Evolutionary conservation across 1,140 invertebrate species (phyloP).

Genomic region (Procambarus virginalis): DNA sequence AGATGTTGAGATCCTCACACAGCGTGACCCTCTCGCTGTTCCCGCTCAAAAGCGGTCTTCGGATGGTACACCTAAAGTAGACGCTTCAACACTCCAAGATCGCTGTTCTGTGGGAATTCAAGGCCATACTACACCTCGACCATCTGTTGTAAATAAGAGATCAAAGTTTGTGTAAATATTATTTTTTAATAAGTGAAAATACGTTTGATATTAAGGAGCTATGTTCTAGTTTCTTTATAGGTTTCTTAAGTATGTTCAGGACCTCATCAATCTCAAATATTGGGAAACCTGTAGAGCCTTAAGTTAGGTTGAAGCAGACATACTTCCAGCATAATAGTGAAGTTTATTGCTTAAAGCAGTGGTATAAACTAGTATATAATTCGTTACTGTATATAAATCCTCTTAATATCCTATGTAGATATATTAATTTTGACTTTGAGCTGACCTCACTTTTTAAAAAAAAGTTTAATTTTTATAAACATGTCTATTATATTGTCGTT

Average conservation of each 20-base stretch:
- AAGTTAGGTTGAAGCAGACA: too few relatives aligned
- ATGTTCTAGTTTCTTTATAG: background rate
- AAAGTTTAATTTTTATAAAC: too few relatives aligned
- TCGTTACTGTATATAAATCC: too few relatives aligned
- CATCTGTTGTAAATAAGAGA: background rate
- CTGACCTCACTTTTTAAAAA: too few relatives aligned
- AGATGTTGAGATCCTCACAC: conserved; percentile 93
- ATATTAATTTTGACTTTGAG: too few relatives aligned
- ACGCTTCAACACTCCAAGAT: background rate
- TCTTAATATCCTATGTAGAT: too few relatives aligned
- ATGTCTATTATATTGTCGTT: too few relatives aligned
- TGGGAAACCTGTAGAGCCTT: too few relatives aligned
- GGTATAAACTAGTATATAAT: too few relatives aligned
- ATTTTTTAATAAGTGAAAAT: background rate
- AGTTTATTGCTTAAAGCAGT: too few relatives aligned
- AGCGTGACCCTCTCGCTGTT: conserved; percentile 82
- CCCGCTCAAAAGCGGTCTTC: conserved; percentile 41
- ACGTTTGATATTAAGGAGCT: background rate
- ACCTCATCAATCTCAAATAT: too few relatives aligned
- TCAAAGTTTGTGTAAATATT: background rate
- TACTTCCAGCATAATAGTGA: too few relatives aligned
- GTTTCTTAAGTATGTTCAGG: background rate
- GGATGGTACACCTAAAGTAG: background rate
- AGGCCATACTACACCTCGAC: background rate
- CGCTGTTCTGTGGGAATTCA: background rate